Base-by-base conservation (phyloP, 2,888 invertebrate genomes). In the Ceraclea dissimilis region DNA sequence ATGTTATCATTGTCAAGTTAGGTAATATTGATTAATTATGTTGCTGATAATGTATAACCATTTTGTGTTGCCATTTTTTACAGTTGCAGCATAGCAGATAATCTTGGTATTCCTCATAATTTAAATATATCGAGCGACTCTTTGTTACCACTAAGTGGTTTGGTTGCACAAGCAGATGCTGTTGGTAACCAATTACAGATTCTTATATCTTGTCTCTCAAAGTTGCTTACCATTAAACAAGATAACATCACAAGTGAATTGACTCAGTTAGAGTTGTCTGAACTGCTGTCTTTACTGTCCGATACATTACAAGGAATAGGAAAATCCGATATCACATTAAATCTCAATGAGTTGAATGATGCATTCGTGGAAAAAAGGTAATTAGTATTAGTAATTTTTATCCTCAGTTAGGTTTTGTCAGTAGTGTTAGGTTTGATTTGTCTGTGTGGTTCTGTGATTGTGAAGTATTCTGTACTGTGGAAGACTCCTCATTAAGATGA, bases 181-280 rank as follows among this genome's bases (percentile, higher is more conserved):
- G 51, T 56, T 21, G 51, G 56, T 33, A 56, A 51, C 13, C 56
- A 56, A 22, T 56, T 56, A 18, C 47, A 51, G 21, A 26, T 56
- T 18, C 46, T 56, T 16, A 43, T 56, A 8, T 46, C 16, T n/a
- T 56, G 18, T 44, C 44, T 51, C 2, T 46, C 50, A n/a, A 50
- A 50, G 50, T 55, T 47, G 6, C 18, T 47, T 26, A 10, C 26
- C 4, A 4, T 26, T 10, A 4, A 26, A 26, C 26, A 4, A 26
- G 26, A 26, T 26, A 6, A 4, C 10, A 10, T 26, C 10, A 26
- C 26, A 26, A 4, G 4, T 4, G 4, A 4, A 26, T 4, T 10
- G 4, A 26, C 26, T 26, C 26, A 10, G 26, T 6, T 26, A 26
- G 10, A 26, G 10, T 10, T 26, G 4, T 26, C 26, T 6, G 10